Evolutionary conservation across 2,113 vertebrate genomes (phyloP).

Genomic region (Lophura nycthemera): DNA sequence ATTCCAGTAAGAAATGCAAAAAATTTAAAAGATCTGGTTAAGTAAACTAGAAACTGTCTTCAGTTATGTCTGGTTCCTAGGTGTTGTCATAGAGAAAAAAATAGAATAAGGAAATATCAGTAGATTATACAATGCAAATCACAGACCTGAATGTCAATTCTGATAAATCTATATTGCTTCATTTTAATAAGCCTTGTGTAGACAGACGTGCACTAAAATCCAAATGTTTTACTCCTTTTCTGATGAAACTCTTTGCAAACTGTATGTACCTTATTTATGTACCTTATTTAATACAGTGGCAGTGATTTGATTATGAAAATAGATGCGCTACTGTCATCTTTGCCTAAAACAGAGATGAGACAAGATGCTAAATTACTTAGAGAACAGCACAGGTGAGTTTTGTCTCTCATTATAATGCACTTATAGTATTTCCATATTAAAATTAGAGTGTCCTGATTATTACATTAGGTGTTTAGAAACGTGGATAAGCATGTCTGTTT

Average conservation of each 20-base stretch:
- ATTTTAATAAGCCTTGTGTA: background rate
- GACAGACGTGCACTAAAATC: background rate
- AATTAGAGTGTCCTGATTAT: background rate
- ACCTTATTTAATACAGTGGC: conserved; percentile 73
- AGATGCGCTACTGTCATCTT: conserved; percentile 87
- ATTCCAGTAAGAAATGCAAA: background rate
- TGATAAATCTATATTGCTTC: background rate
- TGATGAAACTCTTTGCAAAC: background rate
- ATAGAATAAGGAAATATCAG: background rate
- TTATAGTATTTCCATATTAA: background rate
- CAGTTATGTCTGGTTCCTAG: background rate
- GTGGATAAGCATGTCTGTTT: background rate
- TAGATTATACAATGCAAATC: background rate
- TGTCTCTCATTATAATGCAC: background rate
- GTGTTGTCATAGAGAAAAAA: background rate
- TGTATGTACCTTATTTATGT: background rate
- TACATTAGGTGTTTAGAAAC: background rate
- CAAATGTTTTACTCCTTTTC: background rate
- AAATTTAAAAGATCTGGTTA: background rate
- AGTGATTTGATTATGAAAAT: conserved; percentile 95
- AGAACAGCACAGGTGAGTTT: conserved; percentile 87
- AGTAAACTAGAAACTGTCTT: background rate
- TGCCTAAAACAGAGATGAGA: conserved; percentile 82
- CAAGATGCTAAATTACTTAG: conserved; percentile 83
- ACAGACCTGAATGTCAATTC: background rate